Base-by-base conservation (phyloP, 1,140 invertebrate genomes). In the Ceratitis capitata region DNA sequence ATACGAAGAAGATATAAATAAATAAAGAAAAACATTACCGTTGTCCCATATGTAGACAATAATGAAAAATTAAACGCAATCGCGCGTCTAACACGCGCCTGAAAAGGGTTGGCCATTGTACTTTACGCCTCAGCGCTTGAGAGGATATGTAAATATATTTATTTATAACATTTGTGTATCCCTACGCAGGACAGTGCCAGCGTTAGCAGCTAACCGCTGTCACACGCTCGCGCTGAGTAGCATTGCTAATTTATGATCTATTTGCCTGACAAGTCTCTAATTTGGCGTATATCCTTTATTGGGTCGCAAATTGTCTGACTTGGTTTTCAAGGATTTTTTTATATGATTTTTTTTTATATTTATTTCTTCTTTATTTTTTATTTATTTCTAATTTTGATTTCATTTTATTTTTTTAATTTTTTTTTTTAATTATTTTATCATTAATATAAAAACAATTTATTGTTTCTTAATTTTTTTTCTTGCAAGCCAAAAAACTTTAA, bases 221-320 rank as follows among this genome's bases (percentile, higher is more conserved):
- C 29, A 83, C 4, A 19, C 16, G 3, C n/a, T n/a, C 42, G 39
- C 45, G 69, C 49, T 83, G 82, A 83, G 53, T 45, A 53, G 82
- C 32, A 49, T 53, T 29, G 82, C 45, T 51, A 83, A 83, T 83
- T 83, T 83, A 83, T 83, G 42, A 83, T 53, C 47, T 83, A 32
- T 78, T 78, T 23, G 69, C 39, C 4, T 78, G 69, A 69, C 14
- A 29, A n/a, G 26, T 78, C n/a, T 26, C 69, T 64, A 64, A 64
- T 64, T 64, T 64, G n/a, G n/a, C n/a, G n/a, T 12, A 14, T 64
- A 32, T 3, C 29, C 29, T 29, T 29, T 6, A 23, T 26, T 19
- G 53, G 0, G 26, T 23, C 56, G 23, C 56, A 58, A 64, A 64
- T 29, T 32, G 29, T 3, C 69, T 45, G 23, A 12, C 39, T 78